Base-by-base conservation (phyloP, 2,888 invertebrate genomes). In the Ormyrus labotus region DNA sequence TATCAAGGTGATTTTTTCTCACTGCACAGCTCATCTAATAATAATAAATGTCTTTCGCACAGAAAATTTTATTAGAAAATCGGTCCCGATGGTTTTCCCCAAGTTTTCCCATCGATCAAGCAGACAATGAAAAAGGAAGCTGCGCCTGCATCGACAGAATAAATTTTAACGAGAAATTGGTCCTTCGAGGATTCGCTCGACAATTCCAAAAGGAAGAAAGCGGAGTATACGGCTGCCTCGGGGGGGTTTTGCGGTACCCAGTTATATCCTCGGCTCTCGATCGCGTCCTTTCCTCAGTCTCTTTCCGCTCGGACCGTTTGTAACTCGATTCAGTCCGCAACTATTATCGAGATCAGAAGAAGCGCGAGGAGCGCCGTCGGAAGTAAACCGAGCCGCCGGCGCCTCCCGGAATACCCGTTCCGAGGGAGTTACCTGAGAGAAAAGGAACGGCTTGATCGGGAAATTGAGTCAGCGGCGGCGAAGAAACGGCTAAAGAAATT, bases 261-360 rank as follows among this genome's bases (percentile, higher is more conserved):
- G 57, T 55, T 65, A 74, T 74, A 65, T 34, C 11, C 55, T 75
- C 34, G 13, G 19, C 10, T 19, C 19, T 68, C 19, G 68, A 73
- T 73, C 55, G 50, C 60, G 48, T 68, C 19, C 19, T 19, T 19
- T 19, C 19, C 19, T 19, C 19, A 19, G 19, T 19, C 19, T 65
- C 72, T 51, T 69, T 65, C 64, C 55, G 9, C 19, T 70, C 11
- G 64, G 34, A 34, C 68, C 68, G 61, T 68, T 73, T 68, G 69
- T 69, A 74, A 69, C 72, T 69, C 11, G 48, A 34, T 57, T 61
- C 68, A 61, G 45, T 55, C 68, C 47, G 11, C 69, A 6, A n/a
- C 64, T 75, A 60, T 70, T 65, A 75, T 58, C 61, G 19, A 8
- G 34, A n/a, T 11, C 6, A 5, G 6, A 53, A 11, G 19, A 7